Percentiles rank a stretch among this genome's conserved stretches.
These are phyloP conservation scores for Apteryx mantelli DNA, from an alignment of 2,113 vertebrate genomes.

Conservation along the genomic window DNA sequence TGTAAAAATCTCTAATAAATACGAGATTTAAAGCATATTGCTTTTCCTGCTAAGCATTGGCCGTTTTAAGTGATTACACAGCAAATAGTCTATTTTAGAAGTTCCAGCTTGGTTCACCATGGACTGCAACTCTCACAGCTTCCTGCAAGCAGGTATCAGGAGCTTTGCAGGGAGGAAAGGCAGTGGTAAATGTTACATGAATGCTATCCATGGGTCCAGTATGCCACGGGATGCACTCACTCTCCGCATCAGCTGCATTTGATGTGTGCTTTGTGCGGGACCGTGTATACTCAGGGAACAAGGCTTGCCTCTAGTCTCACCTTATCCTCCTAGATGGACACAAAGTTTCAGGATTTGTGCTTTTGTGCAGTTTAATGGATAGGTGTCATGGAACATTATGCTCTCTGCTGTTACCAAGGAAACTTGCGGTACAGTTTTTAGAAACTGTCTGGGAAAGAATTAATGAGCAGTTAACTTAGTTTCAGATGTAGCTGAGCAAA, in stretches of 20 bases:
- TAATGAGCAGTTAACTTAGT: conserved; percentile 51
- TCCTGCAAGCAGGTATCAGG: neutral
- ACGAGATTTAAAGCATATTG: neutral
- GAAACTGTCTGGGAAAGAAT: conserved; percentile 22
- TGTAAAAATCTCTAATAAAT: neutral
- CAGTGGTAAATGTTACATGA: neutral
- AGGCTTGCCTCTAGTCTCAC: neutral
- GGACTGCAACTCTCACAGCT: neutral
- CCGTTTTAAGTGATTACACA: neutral
- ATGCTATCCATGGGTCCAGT: accelerated
- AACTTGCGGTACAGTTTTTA: conserved; percentile 15
- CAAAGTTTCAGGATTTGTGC: neutral
- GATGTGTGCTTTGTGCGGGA: neutral
- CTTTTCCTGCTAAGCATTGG: neutral
- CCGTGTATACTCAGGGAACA: accelerated
- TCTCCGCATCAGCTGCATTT: neutral
- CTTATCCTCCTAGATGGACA: neutral
- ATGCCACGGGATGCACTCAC: accelerated
- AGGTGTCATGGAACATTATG: neutral
- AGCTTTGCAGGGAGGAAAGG: neutral
- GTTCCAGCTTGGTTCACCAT: neutral
- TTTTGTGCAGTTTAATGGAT: neutral
- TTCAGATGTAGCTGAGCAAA: conserved; percentile 15
- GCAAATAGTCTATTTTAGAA: neutral
- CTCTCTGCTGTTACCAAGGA: conserved; percentile 54